A percentile compares a stretch with the other conserved stretches of the same genome.
phyloP scores from a whole-genome alignment of 2,113 vertebrate genomes.

The Melanerpes formicivorus region DNA sequence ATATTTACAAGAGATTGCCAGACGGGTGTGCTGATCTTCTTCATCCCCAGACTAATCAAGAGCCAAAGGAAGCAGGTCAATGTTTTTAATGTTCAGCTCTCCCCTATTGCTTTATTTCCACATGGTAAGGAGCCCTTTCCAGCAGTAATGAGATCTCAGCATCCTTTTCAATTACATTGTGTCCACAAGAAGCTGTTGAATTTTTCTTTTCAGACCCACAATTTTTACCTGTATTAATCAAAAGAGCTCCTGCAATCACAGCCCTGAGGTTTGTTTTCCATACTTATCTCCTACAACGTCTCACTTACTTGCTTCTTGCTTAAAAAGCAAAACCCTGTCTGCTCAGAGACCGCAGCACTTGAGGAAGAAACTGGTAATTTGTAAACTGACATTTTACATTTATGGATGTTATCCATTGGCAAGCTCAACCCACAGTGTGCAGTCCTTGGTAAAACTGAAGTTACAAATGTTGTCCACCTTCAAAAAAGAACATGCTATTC shows the following conservation, averaged over 20 bases:
- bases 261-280: conserved; percentile 29
- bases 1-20: conserved; percentile 42
- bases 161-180: conserved; percentile 42
- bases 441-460: neutral
- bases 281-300: conserved; percentile 43
- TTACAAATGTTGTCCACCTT: neutral
- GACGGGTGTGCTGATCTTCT: conserved; percentile 33
- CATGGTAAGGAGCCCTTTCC: conserved; percentile 40
- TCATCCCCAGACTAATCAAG: conserved; percentile 29
- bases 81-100: conserved; percentile 40
- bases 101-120: conserved; percentile 33
- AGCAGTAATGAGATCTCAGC: conserved; percentile 51
- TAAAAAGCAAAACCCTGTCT: conserved; percentile 42
- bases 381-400: conserved; percentile 19
- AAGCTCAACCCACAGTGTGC: neutral
- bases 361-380: conserved; percentile 19
- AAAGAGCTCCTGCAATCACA: conserved; percentile 35
- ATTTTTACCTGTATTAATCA: conserved; percentile 63
- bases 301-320: conserved; percentile 25
- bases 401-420: neutral
- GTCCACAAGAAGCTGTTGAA: conserved; percentile 38
- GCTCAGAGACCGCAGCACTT: conserved; percentile 3
- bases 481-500: neutral
- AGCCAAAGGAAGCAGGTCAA: conserved; percentile 40
- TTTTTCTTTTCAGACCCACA: conserved; percentile 42